Conservation (phyloP, 2,888 invertebrate species). For the Nymphalis polychloros region DNA sequence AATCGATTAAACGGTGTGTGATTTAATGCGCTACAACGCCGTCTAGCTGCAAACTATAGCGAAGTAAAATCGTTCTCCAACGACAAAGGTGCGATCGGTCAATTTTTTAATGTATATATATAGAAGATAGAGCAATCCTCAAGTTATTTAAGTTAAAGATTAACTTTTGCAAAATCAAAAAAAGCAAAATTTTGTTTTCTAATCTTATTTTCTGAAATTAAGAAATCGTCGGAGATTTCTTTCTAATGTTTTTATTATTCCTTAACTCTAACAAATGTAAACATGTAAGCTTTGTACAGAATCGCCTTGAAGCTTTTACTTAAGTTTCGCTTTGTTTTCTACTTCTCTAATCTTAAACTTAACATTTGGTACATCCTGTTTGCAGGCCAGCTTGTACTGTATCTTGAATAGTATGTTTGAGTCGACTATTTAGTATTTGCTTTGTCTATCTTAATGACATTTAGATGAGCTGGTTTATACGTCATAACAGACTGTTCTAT, state of each 20-base stretch:
- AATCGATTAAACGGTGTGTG: no score
- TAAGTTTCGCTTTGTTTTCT: conserved; percentile 8
- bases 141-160: no score
- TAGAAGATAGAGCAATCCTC: no score
- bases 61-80: no score
- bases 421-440: conserved; percentile 1
- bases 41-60: no score
- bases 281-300: not conserved
- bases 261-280: not conserved
- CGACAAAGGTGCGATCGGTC: no score
- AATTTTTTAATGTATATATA: no score
- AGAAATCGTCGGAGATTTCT: not conserved
- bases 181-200: not conserved
- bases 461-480: not conserved
- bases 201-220: not conserved
- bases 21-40: no score
- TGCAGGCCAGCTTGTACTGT: not conserved
- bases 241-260: not conserved
- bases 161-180: no score
- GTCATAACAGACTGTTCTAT: not conserved
- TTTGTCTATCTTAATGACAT: conserved; percentile 8
- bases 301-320: not conserved
- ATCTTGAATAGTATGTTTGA: not conserved
- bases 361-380: conserved; percentile 9
- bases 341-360: conserved; percentile 12